Evolutionary conservation across 30 jellyfish, hydroid and myxozoan species (phyloP), one percentile per base, ranked within the genome.

Genomic region (Chrysaora quinquecirrha): DNA sequence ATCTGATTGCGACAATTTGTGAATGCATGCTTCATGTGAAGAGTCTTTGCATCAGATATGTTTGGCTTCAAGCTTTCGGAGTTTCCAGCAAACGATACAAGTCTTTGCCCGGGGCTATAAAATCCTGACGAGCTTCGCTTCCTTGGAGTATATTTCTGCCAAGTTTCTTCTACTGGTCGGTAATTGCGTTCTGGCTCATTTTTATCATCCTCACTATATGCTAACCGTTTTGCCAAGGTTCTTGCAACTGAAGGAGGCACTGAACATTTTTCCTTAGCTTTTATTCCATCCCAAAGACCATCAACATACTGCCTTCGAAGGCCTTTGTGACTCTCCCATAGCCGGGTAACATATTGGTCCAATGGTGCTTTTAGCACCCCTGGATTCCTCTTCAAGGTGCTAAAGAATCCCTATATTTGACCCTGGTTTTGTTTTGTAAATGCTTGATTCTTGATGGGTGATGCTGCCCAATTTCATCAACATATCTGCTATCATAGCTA

Each of bases 261-360:
- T 0, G 64, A 14, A 2, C 30, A 29, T 19, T 28, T 20, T 23
- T 31, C 80, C 3, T 30, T 30, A 21, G 23, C 30, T 2, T 4
- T 19, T 18, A 31, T 27, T 23, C 80, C 64, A 12, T 25, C 30
- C 80, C 80, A 68, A 25, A 68, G 80, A 1, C 63, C 80, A 68
- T 68, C 64, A 21, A 34, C 32, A 31, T 12, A 68, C 30, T 68
- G 80, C 18, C 80, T 22, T 34, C 58, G 63, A 0, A 68, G 23
- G 7, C 80, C 64, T 35, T 68, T 68, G 80, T 68, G 80, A 25
- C 27, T 68, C 1, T 68, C 80, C 58, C 58, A 20, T 19, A 43
- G 16, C 12, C 58, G 58, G 9, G 9, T 43, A 6, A 43, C 72
- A 20, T 4, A 60, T 4, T 60, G 28, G 23, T 60, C 33, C 72